Percentiles rank a stretch among this genome's conserved stretches.
These are phyloP conservation scores for Eupithecia subfuscata DNA, from an alignment of 2,888 invertebrate genomes.

Conservation along the genomic window DNA sequence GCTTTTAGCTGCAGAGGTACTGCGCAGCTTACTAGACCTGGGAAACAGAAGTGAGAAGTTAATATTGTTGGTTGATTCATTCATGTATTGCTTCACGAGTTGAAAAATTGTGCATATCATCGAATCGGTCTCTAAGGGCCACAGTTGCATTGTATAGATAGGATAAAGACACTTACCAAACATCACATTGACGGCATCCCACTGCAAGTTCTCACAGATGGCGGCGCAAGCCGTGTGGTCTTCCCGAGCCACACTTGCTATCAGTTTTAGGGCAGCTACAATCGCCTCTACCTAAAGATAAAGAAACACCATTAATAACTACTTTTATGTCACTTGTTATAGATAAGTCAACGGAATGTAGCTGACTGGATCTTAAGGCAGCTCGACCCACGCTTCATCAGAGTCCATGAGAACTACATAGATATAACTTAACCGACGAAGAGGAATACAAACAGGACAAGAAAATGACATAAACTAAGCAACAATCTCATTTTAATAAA, in stretches of 20 bases:
- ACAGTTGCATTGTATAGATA: neutral
- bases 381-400: neutral
- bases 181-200: constrained; percentile 92
- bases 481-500: too few relatives aligned
- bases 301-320: neutral
- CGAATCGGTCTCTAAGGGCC: neutral
- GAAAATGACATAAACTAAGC: neutral
- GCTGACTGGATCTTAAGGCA: neutral
- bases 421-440: neutral
- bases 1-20: constrained; percentile 94
- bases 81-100: too few relatives aligned
- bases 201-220: constrained; percentile 94
- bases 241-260: constrained; percentile 90
- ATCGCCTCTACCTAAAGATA: constrained; percentile 88
- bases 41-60: neutral
- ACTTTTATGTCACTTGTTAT: too few relatives aligned
- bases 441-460: neutral
- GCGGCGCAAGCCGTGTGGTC: constrained; percentile 92
- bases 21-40: constrained; percentile 92
- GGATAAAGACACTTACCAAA: constrained; percentile 74
- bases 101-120: neutral
- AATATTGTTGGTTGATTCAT: neutral
- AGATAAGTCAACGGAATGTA: neutral
- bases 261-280: constrained; percentile 90
- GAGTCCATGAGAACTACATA: neutral